Base-by-base conservation (phyloP, 2,113 vertebrate species). In the Pterocles orientalis region DNA sequence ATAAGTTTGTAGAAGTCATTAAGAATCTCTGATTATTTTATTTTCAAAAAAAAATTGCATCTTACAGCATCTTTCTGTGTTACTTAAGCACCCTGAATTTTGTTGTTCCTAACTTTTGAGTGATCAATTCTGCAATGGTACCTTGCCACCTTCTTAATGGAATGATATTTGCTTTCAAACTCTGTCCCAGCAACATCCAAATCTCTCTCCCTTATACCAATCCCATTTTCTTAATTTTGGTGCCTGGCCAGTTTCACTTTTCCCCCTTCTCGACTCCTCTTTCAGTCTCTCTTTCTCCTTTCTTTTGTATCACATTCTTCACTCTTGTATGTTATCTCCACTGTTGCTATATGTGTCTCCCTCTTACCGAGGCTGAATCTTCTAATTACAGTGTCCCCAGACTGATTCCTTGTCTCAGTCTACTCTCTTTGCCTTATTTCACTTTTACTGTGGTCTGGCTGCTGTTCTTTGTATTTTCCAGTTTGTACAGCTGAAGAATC, bases 401-500 rank as follows among this genome's bases (percentile, higher is more conserved):
- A 94, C 50, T 73, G 68, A 79, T 86, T 83, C 50, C 93, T 90
- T 90, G 23, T 94, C 86, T 94, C 79, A 80, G 34, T 36, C 58
- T 90, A n/a, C 41, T 88, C 19, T 61, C 45, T 82, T 84, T 73
- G 36, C 50, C 20, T 88, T 80, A 77, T 73, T 92, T 26, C 76
- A 57, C 47, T 90, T 94, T 25, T 82, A n/a, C 58, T 83, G 58
- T 86, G 41, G 53, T 81, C 82, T 61, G 70, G 58, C 47, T 73
- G 41, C 86, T 83, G 48, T 81, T 31, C 51, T 81, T 83, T 81
- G 36, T 86, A 58, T 95, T 96, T 94, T 88, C 76, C 58, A 62
- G 79, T 92, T 86, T 94, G 54, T 56, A 50, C 60, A 91, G 66
- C 58, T 86, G 71, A 94, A 83, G 92, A 88, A 89, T 93, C 90